Evolutionary conservation across 2,113 vertebrate species (phyloP).

Genomic region (Prolemur simus): DNA sequence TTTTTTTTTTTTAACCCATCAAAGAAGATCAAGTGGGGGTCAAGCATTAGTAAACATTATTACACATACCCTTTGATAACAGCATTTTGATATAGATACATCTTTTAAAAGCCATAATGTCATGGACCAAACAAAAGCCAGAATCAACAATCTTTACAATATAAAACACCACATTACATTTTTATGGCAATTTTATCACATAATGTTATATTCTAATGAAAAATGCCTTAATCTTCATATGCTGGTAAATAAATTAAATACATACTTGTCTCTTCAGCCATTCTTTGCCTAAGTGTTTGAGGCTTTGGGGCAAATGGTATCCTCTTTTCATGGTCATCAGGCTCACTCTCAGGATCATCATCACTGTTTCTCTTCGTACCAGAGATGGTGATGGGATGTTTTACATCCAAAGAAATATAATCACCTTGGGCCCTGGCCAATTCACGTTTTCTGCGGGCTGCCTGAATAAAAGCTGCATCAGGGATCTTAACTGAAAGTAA

Average conservation of each 20-base stretch:
- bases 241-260: slow-evolving; percentile 59
- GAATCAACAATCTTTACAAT: neutral
- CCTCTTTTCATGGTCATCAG: slow-evolving; percentile 86
- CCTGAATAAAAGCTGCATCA: slow-evolving; percentile 80
- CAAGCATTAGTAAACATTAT: neutral
- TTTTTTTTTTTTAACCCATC: neutral
- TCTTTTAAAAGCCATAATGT: neutral
- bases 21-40: neutral
- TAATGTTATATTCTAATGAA: neutral
- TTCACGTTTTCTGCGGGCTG: slow-evolving; percentile 86
- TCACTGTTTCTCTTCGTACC: slow-evolving; percentile 72
- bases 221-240: neutral
- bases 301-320: slow-evolving; percentile 88
- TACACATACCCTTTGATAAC: neutral
- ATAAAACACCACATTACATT: neutral
- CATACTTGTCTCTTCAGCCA: slow-evolving; percentile 89
- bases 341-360: slow-evolving; percentile 85
- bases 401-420: slow-evolving; percentile 87
- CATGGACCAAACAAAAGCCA: slow-evolving; percentile 1
- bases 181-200: neutral
- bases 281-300: slow-evolving; percentile 89
- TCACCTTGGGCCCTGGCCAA: slow-evolving; percentile 83
- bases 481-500: slow-evolving; percentile 85
- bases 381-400: slow-evolving; percentile 23
- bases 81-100: neutral